A percentile compares a stretch with the other conserved stretches of the same genome.
phyloP scores from a whole-genome alignment of 2,113 vertebrate species.

The Herpailurus yagouaroundi region DNA sequence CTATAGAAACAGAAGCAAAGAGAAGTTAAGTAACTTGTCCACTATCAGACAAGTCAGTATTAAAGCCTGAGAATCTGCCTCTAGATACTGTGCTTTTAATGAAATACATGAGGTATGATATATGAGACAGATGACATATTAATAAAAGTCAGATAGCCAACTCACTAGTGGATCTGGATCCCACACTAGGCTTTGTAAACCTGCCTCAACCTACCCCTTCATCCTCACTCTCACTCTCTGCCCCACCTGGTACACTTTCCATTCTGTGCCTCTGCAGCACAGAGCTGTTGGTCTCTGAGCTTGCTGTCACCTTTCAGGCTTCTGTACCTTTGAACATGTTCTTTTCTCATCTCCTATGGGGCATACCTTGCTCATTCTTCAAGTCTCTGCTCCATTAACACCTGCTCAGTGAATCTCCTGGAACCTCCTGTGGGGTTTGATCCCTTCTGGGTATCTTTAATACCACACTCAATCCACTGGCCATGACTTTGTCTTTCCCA shows the following conservation, averaged over 20 bases:
- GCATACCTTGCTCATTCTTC: background rate
- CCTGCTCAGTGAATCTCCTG: background rate
- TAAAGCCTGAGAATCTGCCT: background rate
- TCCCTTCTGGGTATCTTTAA: background rate
- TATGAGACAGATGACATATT: background rate
- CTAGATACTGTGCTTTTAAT: background rate
- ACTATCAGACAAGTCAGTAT: background rate
- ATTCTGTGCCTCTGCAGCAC: background rate
- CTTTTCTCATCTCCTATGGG: background rate
- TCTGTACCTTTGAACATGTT: background rate
- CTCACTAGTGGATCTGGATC: background rate
- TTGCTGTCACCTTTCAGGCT: background rate
- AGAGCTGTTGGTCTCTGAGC: background rate
- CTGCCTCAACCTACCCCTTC: background rate
- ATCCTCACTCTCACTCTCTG: background rate
- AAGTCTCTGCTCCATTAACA: background rate
- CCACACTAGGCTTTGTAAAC: background rate
- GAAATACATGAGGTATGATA: background rate
- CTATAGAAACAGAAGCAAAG: slow-evolving; percentile 28
- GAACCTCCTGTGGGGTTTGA: background rate
- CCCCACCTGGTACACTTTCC: fast-evolving
- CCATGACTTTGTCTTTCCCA: background rate
- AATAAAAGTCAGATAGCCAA: background rate
- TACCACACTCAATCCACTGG: background rate
- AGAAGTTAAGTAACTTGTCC: background rate